These are phyloP conservation scores for Therioaphis trifolii DNA, from an alignment of 2,888 invertebrate genomes.

Conservation along the genomic window DNA sequence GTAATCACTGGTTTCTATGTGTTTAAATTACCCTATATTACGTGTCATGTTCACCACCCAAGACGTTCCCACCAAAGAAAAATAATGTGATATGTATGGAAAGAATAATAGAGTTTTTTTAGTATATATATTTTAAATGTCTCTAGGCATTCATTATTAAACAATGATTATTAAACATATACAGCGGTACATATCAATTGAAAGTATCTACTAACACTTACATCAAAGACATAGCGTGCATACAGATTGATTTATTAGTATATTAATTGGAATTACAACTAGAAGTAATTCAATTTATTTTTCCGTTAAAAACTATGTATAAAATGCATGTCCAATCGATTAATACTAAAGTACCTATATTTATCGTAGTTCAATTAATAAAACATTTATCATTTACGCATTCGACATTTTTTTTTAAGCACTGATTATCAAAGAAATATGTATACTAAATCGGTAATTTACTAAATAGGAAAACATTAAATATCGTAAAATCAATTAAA, in stretches of 20 bases:
- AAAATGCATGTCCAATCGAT: neutral
- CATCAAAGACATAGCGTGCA: neutral
- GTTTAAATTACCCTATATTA: constrained; percentile 27
- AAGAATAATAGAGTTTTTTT: constrained; percentile 18
- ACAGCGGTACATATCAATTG: neutral
- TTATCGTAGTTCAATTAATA: too few relatives aligned
- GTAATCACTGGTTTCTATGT: neutral
- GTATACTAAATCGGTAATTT: too few relatives aligned
- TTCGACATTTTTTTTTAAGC: too few relatives aligned
- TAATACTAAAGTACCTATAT: neutral
- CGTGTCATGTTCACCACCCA: constrained; percentile 54
- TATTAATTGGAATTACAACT: neutral
- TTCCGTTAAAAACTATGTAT: neutral
- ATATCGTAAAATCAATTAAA: neutral
- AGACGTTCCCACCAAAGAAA: constrained; percentile 47
- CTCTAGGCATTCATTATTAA: constrained; percentile 30
- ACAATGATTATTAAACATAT: constrained; percentile 35
- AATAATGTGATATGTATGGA: neutral
- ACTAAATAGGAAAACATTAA: too few relatives aligned
- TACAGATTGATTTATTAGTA: neutral
- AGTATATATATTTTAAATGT: constrained; percentile 13
- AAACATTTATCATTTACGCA: too few relatives aligned
- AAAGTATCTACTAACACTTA: neutral
- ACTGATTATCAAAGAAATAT: too few relatives aligned
- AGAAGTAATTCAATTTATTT: neutral